phyloP scores from a whole-genome alignment of 2,797 vertebrate genomes.

The Pelobates cultripes region DNA sequence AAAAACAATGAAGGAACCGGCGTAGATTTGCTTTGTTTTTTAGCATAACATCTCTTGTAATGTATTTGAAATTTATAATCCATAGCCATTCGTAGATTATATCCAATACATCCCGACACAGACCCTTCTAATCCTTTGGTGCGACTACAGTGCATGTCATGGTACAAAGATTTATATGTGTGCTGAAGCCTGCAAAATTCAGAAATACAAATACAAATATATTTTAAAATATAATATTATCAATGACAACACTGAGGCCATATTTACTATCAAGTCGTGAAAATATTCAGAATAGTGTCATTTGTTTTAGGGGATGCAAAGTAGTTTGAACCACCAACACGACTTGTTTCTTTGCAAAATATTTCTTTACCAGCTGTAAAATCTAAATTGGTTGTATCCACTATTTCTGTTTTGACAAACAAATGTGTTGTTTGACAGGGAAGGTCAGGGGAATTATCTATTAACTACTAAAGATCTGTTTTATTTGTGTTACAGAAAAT shows the following conservation, averaged over 20 bases:
- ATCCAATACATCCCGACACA: background rate
- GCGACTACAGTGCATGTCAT: constrained; percentile 51
- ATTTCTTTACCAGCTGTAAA: constrained; percentile 65
- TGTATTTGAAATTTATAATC: constrained; percentile 9
- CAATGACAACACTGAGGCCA: constrained; percentile 79
- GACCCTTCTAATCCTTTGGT: background rate
- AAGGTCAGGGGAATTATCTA: constrained; percentile 65
- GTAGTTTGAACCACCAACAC: constrained; percentile 83
- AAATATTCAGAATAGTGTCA: constrained; percentile 71
- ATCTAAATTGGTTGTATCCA: constrained; percentile 64
- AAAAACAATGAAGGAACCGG: no score
- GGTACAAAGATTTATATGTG: constrained; percentile 73
- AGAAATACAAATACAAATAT: constrained; percentile 76
- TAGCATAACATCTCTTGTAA: background rate
- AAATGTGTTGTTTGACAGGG: constrained; percentile 48
- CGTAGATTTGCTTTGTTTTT: no score
- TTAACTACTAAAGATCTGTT: constrained; percentile 31
- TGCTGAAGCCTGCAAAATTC: constrained; percentile 72
- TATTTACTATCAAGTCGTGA: constrained; percentile 72
- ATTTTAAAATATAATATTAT: constrained; percentile 82
- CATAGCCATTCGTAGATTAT: background rate
- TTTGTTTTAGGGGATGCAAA: constrained; percentile 78
- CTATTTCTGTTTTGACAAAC: constrained; percentile 67
- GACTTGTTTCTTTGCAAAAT: constrained; percentile 80
- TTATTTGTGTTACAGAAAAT: background rate